A percentile compares a stretch with the other conserved stretches of the same genome.
phyloP scores from a whole-genome alignment of 2,888 invertebrate species.

The Synergus japonicus region DNA sequence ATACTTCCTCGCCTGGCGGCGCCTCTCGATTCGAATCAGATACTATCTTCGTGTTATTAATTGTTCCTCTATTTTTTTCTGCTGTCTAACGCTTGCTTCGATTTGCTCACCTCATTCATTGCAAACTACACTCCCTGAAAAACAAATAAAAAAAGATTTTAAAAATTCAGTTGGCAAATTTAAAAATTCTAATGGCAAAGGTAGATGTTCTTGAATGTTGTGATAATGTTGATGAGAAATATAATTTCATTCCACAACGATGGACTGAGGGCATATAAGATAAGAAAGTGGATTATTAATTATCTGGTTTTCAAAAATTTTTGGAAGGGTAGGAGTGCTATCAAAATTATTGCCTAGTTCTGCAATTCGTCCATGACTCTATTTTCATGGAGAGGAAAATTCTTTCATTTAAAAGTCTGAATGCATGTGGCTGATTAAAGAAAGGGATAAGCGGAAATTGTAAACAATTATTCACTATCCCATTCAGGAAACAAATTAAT shows the following conservation, averaged over 20 bases:
- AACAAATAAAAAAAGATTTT: not conserved
- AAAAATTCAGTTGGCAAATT: no score
- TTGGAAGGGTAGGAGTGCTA: no score
- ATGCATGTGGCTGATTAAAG: not conserved
- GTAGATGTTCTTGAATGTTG: not conserved
- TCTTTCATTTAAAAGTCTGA: not conserved
- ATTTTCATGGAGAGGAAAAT: not conserved
- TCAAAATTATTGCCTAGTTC: no score
- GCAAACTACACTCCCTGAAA: slow-evolving; percentile 28
- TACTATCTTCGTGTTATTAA: slow-evolving; percentile 32
- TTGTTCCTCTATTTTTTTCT: slow-evolving; percentile 33
- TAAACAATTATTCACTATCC: not conserved
- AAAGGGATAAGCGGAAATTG: not conserved
- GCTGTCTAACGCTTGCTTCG: slow-evolving; percentile 19
- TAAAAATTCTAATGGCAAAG: no score
- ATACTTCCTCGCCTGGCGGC: slow-evolving; percentile 31
- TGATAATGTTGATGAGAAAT: no score
- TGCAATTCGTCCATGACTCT: no score
- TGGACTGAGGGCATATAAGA: no score
- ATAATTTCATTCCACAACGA: no score
- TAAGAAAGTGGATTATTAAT: no score
- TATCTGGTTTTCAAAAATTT: no score
- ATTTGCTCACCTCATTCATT: slow-evolving; percentile 8
- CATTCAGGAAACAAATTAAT: slow-evolving; percentile 26
- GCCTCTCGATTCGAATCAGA: slow-evolving; percentile 30